phyloP scores from a whole-genome alignment of 23 tunicate genomes.

The Phallusia fumigata region DNA sequence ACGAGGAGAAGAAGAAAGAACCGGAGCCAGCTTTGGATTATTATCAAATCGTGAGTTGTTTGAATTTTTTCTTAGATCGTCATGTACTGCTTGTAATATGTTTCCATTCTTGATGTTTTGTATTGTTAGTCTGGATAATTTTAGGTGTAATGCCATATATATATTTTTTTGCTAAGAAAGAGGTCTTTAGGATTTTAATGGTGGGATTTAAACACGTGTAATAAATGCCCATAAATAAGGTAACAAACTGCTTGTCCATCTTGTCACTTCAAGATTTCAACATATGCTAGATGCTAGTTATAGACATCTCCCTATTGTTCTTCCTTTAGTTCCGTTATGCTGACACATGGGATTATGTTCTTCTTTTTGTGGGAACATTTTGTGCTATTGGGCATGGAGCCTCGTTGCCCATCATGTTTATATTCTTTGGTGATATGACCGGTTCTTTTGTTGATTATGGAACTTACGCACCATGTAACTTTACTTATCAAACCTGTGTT shows the following conservation, averaged over 20 bases:
- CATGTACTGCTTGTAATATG: no score
- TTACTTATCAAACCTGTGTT: constrained; percentile 29
- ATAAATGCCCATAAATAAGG: no score
- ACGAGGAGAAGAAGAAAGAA: constrained; percentile 24
- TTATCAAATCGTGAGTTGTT: constrained; percentile 36
- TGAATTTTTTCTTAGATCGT: no score
- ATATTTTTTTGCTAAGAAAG: background rate
- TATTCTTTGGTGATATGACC: constrained; percentile 84
- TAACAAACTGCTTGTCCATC: no score
- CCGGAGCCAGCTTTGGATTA: constrained; percentile 38
- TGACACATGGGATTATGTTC: constrained; percentile 38
- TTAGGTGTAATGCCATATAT: background rate
- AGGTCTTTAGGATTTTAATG: no score
- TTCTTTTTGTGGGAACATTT: constrained; percentile 55
- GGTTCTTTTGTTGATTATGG: constrained; percentile 48
- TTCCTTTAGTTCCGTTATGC: constrained; percentile 77
- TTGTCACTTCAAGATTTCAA: no score
- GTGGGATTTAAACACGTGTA: no score
- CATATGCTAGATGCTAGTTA: no score
- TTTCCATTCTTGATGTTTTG: no score
- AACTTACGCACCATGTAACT: constrained; percentile 38
- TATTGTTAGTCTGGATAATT: no score
- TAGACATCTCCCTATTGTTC: no score
- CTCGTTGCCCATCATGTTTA: constrained; percentile 84
- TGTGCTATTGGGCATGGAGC: constrained; percentile 83